These are phyloP conservation scores for Wasmannia auropunctata DNA, from an alignment of 1,140 invertebrate genomes.

Conservation along the genomic window DNA sequence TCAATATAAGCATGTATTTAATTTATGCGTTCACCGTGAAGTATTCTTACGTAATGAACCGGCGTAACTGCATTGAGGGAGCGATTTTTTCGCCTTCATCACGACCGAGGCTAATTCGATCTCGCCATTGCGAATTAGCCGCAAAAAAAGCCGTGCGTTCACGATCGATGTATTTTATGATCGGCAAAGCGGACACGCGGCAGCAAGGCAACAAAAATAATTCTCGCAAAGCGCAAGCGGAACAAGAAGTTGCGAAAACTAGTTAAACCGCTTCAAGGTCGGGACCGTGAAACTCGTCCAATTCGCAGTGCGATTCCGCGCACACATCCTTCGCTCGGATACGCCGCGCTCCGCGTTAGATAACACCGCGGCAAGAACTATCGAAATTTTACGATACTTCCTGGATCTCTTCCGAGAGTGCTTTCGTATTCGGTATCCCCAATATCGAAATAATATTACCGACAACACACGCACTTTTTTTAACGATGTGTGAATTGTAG, in stretches of 20 bases:
- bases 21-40: constrained; percentile 28
- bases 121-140: constrained; percentile 54
- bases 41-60: constrained; percentile 35
- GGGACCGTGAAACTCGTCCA: constrained; percentile 76
- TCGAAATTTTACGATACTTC: constrained; percentile 46
- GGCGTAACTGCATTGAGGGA: constrained; percentile 20
- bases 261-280: constrained; percentile 76
- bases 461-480: background rate
- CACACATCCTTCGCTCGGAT: constrained; percentile 63
- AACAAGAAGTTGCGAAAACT: constrained; percentile 74
- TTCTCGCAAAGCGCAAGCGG: constrained; percentile 59
- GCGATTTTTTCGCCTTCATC: constrained; percentile 30
- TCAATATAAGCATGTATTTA: background rate
- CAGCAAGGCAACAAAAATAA: constrained; percentile 67
- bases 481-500: background rate
- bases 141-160: constrained; percentile 47
- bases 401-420: background rate
- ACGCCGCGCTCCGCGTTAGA: constrained; percentile 47
- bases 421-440: background rate
- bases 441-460: background rate
- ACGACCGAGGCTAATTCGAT: constrained; percentile 49
- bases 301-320: constrained; percentile 71
- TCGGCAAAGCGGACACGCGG: constrained; percentile 54
- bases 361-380: constrained; percentile 31
- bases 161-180: constrained; percentile 57